These are phyloP conservation scores for Pionites leucogaster DNA, from an alignment of 2,113 vertebrate genomes.

Conservation along the genomic window DNA sequence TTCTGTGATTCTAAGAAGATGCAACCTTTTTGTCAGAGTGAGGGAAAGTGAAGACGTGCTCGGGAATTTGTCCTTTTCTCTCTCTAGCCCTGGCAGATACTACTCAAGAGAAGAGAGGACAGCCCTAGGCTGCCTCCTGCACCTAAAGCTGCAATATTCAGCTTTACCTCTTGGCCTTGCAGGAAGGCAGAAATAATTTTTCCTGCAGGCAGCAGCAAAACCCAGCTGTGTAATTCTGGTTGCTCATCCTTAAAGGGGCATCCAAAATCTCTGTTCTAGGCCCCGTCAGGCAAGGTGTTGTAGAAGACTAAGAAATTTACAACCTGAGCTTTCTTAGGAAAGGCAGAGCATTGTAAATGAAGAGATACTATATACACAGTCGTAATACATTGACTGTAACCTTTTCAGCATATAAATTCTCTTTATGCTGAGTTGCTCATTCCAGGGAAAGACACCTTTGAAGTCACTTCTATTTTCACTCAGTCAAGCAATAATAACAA, in stretches of 20 bases:
- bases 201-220: background rate
- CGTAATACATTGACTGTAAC: background rate
- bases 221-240: background rate
- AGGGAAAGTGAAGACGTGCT: background rate
- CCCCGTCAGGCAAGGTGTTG: background rate
- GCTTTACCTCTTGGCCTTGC: background rate
- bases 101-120: background rate
- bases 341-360: background rate
- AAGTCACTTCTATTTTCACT: background rate
- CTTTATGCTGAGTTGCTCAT: background rate
- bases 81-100: background rate
- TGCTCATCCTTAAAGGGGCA: background rate
- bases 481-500: background rate
- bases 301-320: background rate
- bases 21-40: background rate
- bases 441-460: background rate
- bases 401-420: background rate
- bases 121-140: background rate
- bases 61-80: background rate
- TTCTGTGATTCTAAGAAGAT: background rate
- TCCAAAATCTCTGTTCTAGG: background rate
- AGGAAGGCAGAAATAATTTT: background rate
- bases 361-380: background rate
- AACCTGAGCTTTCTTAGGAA: background rate
- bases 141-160: background rate